phyloP scores from a whole-genome alignment of 2,797 vertebrate species.

The Neosilurus mollespiculum region DNA sequence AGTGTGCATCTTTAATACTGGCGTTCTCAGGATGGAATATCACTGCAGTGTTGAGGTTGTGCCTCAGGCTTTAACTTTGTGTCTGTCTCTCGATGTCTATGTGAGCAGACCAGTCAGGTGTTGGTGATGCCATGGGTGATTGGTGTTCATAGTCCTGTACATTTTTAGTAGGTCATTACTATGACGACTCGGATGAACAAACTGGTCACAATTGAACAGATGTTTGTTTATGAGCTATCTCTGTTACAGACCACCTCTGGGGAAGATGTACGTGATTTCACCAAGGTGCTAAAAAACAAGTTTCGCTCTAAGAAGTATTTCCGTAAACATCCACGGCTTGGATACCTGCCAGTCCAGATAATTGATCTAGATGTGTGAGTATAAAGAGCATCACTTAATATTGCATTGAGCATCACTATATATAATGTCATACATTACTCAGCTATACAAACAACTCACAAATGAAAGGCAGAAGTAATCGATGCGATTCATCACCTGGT shows the following conservation, averaged over 20 bases:
- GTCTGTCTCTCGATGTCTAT: not conserved
- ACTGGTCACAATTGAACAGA: not conserved
- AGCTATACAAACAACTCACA: not conserved
- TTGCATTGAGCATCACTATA: not conserved
- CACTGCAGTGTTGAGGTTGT: not conserved
- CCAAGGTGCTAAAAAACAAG: slow-evolving; percentile 85
- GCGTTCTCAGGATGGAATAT: not conserved
- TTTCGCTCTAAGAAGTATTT: slow-evolving; percentile 87
- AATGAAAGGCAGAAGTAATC: not conserved
- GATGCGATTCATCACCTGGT: no score
- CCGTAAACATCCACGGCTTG: slow-evolving; percentile 82
- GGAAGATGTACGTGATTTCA: slow-evolving; percentile 85
- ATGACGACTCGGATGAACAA: not conserved
- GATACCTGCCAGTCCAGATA: slow-evolving; percentile 83
- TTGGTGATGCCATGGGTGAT: no score
- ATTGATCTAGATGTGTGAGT: slow-evolving; percentile 83
- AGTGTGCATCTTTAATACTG: not conserved
- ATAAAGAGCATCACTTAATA: slow-evolving; percentile 1
- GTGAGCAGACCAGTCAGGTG: not conserved
- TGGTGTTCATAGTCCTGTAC: not conserved
- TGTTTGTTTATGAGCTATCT: slow-evolving; percentile 8
- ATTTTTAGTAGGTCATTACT: not conserved
- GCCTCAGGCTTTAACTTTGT: not conserved
- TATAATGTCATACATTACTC: not conserved
- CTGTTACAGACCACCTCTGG: slow-evolving; percentile 80